Conservation (phyloP, 2,113 vertebrate species). For the Arvicanthis niloticus region DNA sequence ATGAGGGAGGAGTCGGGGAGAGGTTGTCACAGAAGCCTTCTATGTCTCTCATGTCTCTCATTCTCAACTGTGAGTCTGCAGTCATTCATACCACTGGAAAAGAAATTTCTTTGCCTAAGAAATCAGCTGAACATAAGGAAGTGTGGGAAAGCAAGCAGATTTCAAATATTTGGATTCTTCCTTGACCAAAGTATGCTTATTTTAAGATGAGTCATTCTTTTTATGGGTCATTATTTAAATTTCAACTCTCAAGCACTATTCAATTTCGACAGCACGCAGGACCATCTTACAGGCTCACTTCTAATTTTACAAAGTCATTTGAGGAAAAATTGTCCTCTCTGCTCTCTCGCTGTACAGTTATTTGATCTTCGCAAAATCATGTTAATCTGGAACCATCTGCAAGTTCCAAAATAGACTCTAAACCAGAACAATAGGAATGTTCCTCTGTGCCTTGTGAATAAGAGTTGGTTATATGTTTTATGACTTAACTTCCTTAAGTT, state of each 20-base stretch:
- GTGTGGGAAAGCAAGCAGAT: background rate
- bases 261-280: background rate
- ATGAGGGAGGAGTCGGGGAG: background rate
- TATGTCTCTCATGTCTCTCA: background rate
- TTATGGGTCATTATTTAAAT: slow-evolving; percentile 3
- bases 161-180: background rate
- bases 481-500: slow-evolving; percentile 29
- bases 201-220: slow-evolving; percentile 42
- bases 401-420: background rate
- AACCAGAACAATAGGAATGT: background rate
- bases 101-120: background rate
- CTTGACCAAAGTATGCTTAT: background rate
- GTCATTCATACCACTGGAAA: background rate
- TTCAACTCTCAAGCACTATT: background rate
- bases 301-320: background rate
- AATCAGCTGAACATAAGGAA: background rate
- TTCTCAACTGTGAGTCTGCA: background rate
- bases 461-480: background rate
- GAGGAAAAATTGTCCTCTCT: background rate
- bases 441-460: slow-evolving; percentile 9
- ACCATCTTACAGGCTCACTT: background rate
- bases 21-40: background rate
- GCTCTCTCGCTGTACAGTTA: background rate
- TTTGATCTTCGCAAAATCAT: slow-evolving; percentile 48
- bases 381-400: slow-evolving; percentile 34